Evolutionary conservation across 2,797 vertebrate species (phyloP).

Genomic region (Urophycis tenuis): DNA sequence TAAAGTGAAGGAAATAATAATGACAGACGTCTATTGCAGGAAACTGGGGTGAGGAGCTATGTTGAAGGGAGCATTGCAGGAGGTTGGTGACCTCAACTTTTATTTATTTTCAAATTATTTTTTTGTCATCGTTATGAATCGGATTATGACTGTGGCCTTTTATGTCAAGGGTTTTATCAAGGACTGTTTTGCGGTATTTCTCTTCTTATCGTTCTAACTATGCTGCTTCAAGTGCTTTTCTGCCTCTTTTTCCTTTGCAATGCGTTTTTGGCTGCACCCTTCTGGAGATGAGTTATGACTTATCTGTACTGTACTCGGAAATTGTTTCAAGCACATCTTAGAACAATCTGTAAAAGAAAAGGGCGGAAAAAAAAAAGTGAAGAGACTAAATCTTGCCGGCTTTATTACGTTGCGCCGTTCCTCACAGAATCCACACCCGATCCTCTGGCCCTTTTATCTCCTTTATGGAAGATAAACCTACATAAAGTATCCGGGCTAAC

Average conservation of each 20-base stretch:
- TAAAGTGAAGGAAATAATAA: neutral
- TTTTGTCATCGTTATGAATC: neutral
- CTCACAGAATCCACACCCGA: neutral
- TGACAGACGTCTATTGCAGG: neutral
- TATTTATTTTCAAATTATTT: neutral
- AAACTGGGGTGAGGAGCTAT: neutral
- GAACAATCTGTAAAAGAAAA: neutral
- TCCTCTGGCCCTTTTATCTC: neutral
- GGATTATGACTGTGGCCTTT: neutral
- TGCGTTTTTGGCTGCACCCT: neutral
- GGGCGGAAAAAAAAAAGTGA: neutral
- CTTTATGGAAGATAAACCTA: neutral
- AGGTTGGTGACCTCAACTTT: neutral
- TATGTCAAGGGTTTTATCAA: neutral
- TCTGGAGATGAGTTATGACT: neutral
- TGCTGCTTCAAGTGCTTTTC: neutral
- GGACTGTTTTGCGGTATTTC: neutral
- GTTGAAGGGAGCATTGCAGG: neutral
- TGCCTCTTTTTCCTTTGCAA: neutral
- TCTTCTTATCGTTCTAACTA: neutral
- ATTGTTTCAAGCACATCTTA: slow-evolving; percentile 1
- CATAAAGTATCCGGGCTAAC: neutral
- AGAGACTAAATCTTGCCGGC: neutral
- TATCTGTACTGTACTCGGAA: neutral
- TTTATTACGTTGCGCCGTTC: neutral